Base-by-base conservation (phyloP, 2,113 vertebrate species). In the Dicrurus megarhynchus region DNA sequence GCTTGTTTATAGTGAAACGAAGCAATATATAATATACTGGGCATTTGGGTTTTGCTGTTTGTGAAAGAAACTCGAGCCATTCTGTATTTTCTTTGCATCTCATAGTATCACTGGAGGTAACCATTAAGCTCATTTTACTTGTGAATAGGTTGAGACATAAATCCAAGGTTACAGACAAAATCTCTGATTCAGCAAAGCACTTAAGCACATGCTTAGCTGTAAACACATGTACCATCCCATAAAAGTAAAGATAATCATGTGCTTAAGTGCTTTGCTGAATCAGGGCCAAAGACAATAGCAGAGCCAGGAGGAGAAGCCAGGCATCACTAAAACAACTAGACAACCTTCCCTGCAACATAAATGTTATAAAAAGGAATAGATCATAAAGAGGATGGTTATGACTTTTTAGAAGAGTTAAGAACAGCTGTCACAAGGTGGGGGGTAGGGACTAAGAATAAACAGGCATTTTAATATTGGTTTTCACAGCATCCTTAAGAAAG, bases 181-280 rank as follows among this genome's bases (percentile, higher is more conserved):
- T 82, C 93, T 96, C 96, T 95, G 95, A 97, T 97, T 96, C 96
- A 97, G 96, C 95, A 97, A 90, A 96, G 95, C 93, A 96, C 93
- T 97, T 96, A 96, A 97, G 95, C 93, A 97, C 95, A 95, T 90
- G 95, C 96, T 96, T 96, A 97, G 93, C 95, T 97, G 94, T 97
- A 96, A 97, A 96, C 93, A 97, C 94, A 97, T 95, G 95, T 95
- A 96, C 95, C 93, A 95, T 96, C 95, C 96, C 94, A 97, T 97
- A 95, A 96, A 96, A 97, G 91, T 93, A 94, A 96, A 97, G 96
- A 95, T 96, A 97, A 97, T 95, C 96, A 77, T 95, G 95, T 96
- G 93, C 93, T 96, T 96, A 96, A 96, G 94, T 96, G 95, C 95
- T 97, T 52, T 96, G 93, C 96, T 97, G 96, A 97, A 97, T 97